Evolutionary conservation across 2,113 vertebrate species (phyloP), one percentile per base, ranked within the genome.

Genomic region (Budorcas taxicolor): DNA sequence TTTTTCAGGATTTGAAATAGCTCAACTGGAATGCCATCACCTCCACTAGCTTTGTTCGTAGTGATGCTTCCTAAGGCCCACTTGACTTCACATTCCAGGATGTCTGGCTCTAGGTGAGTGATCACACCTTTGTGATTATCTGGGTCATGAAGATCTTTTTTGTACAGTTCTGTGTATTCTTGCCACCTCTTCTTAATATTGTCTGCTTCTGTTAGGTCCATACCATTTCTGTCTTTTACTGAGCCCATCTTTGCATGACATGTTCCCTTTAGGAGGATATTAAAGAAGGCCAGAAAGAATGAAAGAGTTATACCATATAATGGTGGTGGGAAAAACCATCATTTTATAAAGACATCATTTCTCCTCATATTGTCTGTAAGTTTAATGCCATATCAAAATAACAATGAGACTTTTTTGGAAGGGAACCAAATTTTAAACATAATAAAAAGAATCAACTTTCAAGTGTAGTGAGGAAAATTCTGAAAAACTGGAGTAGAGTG

Each of bases 381-480:
- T 95, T 84, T 71, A 82, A 93, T 31, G 6, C n/a, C 15, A 6
- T 23, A 53, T 96, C 36, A 78, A 81, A 93, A 62, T 53, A 83
- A 23, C 21, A 74, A 14, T 33, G 40, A 13, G 17, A 19, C 33
- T 74, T 90, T 67, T 36, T 27, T 6, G 6, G 3, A 3, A 45
- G 15, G 47, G 11, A 71, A 62, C 5, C 11, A 29, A 64, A 71
- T 86, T 64, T 31, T 86, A 86, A 86, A 86, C 29, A 83, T 78
- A 81, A 93, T 71, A 29, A 58, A 25, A 87, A 95, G 43, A 97
- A 90, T 74, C 52, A 93, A 53, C n/a, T 87, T 93, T 71, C 67
- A 93, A 36, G 7, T 58, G 43, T 53, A 89, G 47, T 64, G 25
- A 95, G 87, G 29, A 85, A 43, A 85, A 90, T 53, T 90, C 80